phyloP scores from a whole-genome alignment of 2,888 invertebrate genomes.

The Halictus quadricinctus region DNA sequence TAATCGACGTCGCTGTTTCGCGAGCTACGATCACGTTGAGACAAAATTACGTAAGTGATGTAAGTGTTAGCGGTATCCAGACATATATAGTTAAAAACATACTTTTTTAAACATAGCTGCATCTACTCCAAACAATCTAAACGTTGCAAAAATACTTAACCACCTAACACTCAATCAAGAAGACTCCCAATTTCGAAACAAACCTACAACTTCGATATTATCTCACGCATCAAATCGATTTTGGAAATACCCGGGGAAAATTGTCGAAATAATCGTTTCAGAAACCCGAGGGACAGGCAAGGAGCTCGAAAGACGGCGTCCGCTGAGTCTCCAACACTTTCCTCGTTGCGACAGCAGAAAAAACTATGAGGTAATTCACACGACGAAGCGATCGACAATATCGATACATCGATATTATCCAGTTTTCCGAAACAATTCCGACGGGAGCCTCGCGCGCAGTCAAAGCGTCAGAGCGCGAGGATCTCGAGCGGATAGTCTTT shows the following conservation, averaged over 20 bases:
- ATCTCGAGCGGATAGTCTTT: background rate
- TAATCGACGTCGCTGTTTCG: slow-evolving; percentile 32
- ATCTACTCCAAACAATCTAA: background rate
- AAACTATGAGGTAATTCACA: slow-evolving; percentile 55
- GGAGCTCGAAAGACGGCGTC: background rate
- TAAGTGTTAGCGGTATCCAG: slow-evolving; percentile 67
- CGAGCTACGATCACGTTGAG: slow-evolving; percentile 34
- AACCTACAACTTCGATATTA: background rate
- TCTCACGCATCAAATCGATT: background rate
- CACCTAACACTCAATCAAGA: too few species aligned
- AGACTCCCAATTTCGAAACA: too few species aligned
- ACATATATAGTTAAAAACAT: slow-evolving; percentile 1
- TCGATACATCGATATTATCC: background rate
- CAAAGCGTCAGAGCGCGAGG: background rate
- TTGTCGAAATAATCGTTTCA: slow-evolving; percentile 24
- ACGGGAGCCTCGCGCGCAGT: background rate
- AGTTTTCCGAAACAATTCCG: background rate
- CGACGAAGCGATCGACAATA: background rate
- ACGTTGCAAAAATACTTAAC: background rate
- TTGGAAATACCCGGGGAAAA: background rate
- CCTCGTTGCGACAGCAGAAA: background rate
- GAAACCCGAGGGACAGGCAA: slow-evolving; percentile 9
- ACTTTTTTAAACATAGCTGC: background rate
- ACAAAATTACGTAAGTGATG: slow-evolving; percentile 79
- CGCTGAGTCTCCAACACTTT: slow-evolving; percentile 35